phyloP scores from a whole-genome alignment of 2,888 invertebrate genomes.

The Alviniconcha strummeri region DNA sequence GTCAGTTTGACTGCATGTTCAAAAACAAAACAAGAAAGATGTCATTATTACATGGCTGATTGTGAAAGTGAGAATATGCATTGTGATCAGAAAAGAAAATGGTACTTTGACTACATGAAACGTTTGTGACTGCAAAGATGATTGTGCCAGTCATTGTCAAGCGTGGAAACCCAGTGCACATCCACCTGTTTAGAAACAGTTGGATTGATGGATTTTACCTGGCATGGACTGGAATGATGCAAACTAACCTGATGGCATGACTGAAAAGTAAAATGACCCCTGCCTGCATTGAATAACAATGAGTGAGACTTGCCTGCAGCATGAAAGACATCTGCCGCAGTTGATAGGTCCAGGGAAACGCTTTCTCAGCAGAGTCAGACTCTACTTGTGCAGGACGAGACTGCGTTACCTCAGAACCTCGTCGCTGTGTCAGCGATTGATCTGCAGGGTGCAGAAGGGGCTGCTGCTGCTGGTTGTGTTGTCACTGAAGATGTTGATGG shows the following conservation, averaged over 20 bases:
- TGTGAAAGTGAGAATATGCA: no score
- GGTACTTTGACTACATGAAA: no score
- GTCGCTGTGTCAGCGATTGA: background rate
- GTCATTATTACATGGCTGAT: no score
- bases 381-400: background rate
- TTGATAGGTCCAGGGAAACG: no score
- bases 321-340: background rate
- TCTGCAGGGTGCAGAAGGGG: background rate
- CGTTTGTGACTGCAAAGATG: no score
- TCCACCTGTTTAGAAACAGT: background rate
- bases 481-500: slow-evolving; percentile 6
- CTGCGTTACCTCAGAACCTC: background rate
- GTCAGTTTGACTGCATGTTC: no score
- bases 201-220: background rate
- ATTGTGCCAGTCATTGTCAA: no score
- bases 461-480: background rate
- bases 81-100: no score
- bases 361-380: no score
- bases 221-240: background rate
- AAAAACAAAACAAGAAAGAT: no score
- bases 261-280: no score
- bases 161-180: no score
- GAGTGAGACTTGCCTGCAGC: background rate
- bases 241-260: background rate
- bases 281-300: background rate